phyloP scores from a whole-genome alignment of 2,888 invertebrate species.

The Prostheceraeus crozeri region DNA sequence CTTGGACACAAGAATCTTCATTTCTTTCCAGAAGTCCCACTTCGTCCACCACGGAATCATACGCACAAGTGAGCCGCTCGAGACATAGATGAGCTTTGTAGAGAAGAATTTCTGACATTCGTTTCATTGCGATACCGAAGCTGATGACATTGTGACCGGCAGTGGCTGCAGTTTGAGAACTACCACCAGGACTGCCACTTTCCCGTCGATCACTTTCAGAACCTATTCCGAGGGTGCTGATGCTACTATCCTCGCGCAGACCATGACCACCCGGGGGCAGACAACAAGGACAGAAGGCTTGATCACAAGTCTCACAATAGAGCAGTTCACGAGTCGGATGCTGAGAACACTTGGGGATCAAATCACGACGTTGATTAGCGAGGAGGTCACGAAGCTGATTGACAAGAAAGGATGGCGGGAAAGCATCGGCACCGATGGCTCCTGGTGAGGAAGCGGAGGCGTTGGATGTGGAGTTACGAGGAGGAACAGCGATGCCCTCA shows the following conservation, averaged over 20 bases:
- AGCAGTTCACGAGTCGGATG: conserved; percentile 72
- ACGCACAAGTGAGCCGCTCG: conserved; percentile 52
- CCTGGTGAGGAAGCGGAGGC: too few species aligned
- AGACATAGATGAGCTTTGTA: conserved; percentile 87
- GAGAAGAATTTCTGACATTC: conserved; percentile 86
- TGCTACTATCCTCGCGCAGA: conserved; percentile 1
- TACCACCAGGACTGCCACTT: conserved; percentile 22
- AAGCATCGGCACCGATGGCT: conserved; percentile 64
- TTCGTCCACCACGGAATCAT: conserved; percentile 38
- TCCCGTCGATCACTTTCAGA: too few species aligned
- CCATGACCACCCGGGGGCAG: conserved; percentile 7
- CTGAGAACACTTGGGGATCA: conserved; percentile 80
- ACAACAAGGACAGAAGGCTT: conserved; percentile 80
- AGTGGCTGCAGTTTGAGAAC: conserved; percentile 27
- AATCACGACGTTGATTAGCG: conserved; percentile 80
- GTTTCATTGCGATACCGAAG: conserved; percentile 87
- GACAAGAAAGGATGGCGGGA: conserved; percentile 71
- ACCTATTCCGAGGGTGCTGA: too few species aligned
- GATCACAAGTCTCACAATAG: conserved; percentile 87
- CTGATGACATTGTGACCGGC: conserved; percentile 77
- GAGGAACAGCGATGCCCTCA: conserved; percentile 75
- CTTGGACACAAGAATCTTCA: neutral
- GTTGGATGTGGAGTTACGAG: too few species aligned
- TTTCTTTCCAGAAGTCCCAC: conserved; percentile 5
- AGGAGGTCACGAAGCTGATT: conserved; percentile 85